These are phyloP conservation scores for Zoanthus sansibaricus DNA, from an alignment of 92 coral and sea anemone genomes.

Conservation along the genomic window DNA sequence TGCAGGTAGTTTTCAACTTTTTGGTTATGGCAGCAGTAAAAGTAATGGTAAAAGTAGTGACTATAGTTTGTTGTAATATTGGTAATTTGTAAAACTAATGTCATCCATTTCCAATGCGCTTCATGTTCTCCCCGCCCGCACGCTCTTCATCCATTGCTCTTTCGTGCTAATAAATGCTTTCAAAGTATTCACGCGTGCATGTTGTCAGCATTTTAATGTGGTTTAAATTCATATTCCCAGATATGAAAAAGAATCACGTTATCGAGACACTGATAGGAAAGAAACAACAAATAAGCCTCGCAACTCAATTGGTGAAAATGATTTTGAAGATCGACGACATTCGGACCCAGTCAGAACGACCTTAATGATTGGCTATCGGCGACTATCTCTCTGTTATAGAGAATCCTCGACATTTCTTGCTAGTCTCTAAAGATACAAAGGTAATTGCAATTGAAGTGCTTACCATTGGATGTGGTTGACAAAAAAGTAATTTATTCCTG, in stretches of 20 bases:
- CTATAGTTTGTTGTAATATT: too few species aligned
- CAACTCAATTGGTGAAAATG: constrained; percentile 98
- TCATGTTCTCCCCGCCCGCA: too few species aligned
- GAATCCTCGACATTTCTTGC: background rate
- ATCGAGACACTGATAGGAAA: constrained; percentile 97
- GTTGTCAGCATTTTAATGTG: background rate
- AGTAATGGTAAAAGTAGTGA: background rate
- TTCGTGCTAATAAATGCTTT: too few species aligned
- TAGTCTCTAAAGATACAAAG: background rate
- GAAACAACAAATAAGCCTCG: constrained; percentile 96
- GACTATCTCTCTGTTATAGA: background rate
- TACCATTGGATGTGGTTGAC: background rate
- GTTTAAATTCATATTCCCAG: constrained; percentile 50
- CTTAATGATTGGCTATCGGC: background rate
- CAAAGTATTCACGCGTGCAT: background rate
- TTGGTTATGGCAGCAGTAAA: background rate
- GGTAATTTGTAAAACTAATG: too few species aligned
- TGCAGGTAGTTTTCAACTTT: too few species aligned
- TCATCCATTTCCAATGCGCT: too few species aligned
- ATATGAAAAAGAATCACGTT: constrained; percentile 97
- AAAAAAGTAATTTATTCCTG: constrained; percentile 8
- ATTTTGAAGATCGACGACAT: constrained; percentile 97
- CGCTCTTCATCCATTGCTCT: too few species aligned
- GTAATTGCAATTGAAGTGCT: background rate
- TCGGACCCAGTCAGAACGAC: constrained; percentile 76